Base-by-base conservation (phyloP, 2,888 invertebrate genomes). In the Lysandra bellargus region DNA sequence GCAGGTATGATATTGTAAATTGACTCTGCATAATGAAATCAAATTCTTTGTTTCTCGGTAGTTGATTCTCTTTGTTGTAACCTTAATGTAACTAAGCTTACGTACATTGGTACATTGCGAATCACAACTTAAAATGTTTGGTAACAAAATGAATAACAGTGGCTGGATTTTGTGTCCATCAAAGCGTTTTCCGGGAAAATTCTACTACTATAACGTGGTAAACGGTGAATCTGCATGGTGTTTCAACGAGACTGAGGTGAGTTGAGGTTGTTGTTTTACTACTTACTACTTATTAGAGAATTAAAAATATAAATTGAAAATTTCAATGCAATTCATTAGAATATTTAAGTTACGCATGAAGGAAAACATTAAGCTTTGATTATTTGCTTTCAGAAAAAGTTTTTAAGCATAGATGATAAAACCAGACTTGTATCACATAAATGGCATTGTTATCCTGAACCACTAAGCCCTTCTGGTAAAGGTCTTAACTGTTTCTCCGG, bases 81-180 rank as follows among this genome's bases (percentile, higher is more conserved):
- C 23, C 0, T 33, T 44, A 44, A 30, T 33, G 12, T 33, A 33
- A 69, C 69, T 1, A 69, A 69, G 23, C 37, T 64, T 23, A 23
- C 14, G 23, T 23, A 23, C 23, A 23, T 23, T 23, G 23, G 64
- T 64, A 37, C 4, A 37, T 14, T 17, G 30, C 2, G 12, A 4
- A 33, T 69, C 12, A 37, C 69, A 33, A 57, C 14, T 30, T 30
- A 57, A 33, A 76, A 76, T 76, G 76, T 69, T 69, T 33, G 40
- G 53, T 9, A 80, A 83, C 9, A 85, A 80, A 79, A 87, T 86
- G 81, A 86, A 85, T 81, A 84, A 80, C 78, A 84, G 82, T 82
- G 88, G 86, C 79, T 93, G 93, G 93, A 84, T 90, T 80, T 82
- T 92, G 57, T 90, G 90, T 81, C 89, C 88, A 1, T 92, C 92